Conservation (phyloP, 2,113 vertebrate species). For the Naja naja region DNA sequence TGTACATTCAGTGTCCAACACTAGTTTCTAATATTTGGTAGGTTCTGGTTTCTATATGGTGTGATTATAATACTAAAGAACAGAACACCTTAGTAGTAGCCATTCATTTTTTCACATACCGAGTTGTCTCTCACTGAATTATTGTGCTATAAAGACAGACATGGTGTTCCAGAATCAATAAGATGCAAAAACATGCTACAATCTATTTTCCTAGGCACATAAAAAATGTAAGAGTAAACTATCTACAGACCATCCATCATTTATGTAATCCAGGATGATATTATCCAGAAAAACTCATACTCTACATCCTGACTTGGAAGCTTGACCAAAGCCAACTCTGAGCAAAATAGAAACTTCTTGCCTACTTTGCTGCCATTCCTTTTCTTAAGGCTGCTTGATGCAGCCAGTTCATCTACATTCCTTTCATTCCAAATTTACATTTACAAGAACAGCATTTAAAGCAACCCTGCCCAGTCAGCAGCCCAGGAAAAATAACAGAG, state of each 20-base stretch:
- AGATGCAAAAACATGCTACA: not conserved
- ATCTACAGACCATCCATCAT: not conserved
- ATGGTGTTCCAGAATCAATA: not conserved
- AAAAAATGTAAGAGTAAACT: not conserved
- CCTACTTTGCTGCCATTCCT: not conserved
- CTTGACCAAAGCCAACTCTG: not conserved
- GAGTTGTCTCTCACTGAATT: not conserved
- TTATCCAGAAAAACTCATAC: not conserved
- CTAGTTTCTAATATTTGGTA: not conserved
- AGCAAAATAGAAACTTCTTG: not conserved
- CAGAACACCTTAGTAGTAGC: accelerated
- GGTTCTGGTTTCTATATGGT: not conserved
- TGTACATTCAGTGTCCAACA: not conserved
- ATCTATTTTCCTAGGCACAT: not conserved
- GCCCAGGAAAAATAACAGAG: not conserved
- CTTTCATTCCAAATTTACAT: not conserved
- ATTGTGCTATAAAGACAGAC: not conserved
- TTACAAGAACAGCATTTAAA: not conserved
- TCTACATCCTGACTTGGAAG: not conserved
- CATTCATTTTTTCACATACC: not conserved
- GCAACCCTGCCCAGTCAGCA: not conserved
- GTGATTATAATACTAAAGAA: not conserved
- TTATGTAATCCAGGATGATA: not conserved
- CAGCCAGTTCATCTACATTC: not conserved
- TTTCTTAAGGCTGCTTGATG: not conserved